phyloP scores from a whole-genome alignment of 2,888 invertebrate genomes.

The Alitta virens region DNA sequence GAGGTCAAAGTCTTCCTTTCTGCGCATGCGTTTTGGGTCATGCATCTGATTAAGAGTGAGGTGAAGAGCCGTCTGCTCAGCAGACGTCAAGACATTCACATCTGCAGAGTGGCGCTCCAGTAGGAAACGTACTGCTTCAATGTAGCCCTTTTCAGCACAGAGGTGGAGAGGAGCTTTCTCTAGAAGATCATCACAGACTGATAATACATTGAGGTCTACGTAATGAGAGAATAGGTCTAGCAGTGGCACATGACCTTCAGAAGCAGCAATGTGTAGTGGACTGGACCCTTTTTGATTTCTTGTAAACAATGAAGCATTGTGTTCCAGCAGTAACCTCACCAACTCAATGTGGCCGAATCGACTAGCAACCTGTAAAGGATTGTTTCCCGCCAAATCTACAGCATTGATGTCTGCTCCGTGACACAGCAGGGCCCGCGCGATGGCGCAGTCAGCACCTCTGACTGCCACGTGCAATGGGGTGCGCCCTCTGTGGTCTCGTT shows the following conservation, averaged over 20 bases:
- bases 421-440: conserved; percentile 18
- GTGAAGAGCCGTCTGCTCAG: conserved; percentile 22
- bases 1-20: conserved; percentile 22
- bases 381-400: conserved; percentile 14
- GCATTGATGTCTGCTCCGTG: conserved; percentile 16
- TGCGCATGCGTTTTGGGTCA: conserved; percentile 22
- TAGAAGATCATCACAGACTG: background rate
- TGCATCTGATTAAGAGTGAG: conserved; percentile 11
- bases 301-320: conserved; percentile 22
- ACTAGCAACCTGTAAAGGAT: conserved; percentile 21
- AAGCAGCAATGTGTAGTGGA: conserved; percentile 26
- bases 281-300: conserved; percentile 20
- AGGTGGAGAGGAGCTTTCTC: conserved; percentile 22
- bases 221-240: conserved; percentile 22
- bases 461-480: conserved; percentile 23
- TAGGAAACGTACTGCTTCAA: conserved; percentile 22
- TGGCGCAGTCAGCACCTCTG: conserved; percentile 11
- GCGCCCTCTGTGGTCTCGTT: conserved; percentile 12
- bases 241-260: conserved; percentile 27
- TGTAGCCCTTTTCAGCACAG: conserved; percentile 16
- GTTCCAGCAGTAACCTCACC: conserved; percentile 23
- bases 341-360: conserved; percentile 26
- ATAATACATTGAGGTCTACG: conserved; percentile 23
- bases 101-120: conserved; percentile 22
- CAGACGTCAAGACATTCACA: conserved; percentile 20